Base-by-base conservation (phyloP, 2,888 invertebrate genomes). In the Tillus elongatus region DNA sequence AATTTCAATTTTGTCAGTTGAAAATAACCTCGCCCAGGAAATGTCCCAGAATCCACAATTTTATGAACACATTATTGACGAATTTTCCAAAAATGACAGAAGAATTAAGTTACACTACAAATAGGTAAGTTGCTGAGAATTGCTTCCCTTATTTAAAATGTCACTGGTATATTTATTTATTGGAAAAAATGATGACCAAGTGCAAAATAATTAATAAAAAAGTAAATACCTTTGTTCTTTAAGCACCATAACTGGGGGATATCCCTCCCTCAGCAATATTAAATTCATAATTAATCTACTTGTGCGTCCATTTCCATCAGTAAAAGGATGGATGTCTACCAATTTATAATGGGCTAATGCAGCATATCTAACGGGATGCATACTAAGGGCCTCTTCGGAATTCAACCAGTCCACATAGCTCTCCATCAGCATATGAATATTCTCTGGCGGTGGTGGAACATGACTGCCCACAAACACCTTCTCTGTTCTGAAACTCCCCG, bases 261-360 rank as follows among this genome's bases (percentile, higher is more conserved):
- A 97, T 0, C 96, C 95, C 1, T 89, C 88, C 63, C 84, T 86
- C 86, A 97, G 88, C 16, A 97, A 73, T 44, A 97, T 79, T 50
- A 93, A 76, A 67, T 97, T 97, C 95, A 97, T 96, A 2, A 97
- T 73, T 13, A 97, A 72, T 15, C 97, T 75, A 9, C 93, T 91
- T 0, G 96, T 96, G 56, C 97, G 76, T 0, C 96, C 97, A 58
- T 97, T 97, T 32, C 97, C 96, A 64, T 97, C 96, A 2, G 84
- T 76, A 67, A 97, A 97, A 0, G 97, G 97, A 69, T 97, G 97
- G 49, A 97, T 93, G 59, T 88, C 87, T 0, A 97, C 97, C 30
- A 97, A 65, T 67, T 93, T 93, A 67, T 96, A 97, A 68, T 97
- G 97, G 0, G 93, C 95, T 36, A 96, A 68, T 0, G 97, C 96